These are phyloP conservation scores for Cylas formicarius DNA, from an alignment of 1,140 invertebrate genomes.

Conservation along the genomic window DNA sequence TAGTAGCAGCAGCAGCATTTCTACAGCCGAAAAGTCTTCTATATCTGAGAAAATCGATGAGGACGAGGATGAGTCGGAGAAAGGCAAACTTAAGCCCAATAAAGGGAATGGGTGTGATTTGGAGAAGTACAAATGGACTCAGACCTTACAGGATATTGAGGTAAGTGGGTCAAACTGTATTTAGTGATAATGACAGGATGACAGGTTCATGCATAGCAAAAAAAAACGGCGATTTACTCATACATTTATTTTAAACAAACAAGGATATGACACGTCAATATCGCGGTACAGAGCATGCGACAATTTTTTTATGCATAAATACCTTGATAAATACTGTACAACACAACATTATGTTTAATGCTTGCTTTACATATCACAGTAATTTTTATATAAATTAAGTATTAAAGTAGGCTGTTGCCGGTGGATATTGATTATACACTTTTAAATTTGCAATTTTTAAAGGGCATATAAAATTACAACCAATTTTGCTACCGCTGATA, in stretches of 20 bases:
- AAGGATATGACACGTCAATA: too few species aligned
- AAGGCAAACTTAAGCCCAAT: constrained; percentile 84
- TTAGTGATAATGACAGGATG: too few species aligned
- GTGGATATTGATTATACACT: too few species aligned
- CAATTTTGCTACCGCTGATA: too few species aligned
- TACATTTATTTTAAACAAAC: too few species aligned
- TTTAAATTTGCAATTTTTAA: too few species aligned
- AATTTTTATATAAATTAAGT: constrained; percentile 12
- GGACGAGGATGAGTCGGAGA: constrained; percentile 79
- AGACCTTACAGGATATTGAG: constrained; percentile 93
- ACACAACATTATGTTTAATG: constrained; percentile 12
- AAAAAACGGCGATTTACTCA: too few species aligned
- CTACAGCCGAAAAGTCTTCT: constrained; percentile 28
- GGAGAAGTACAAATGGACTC: constrained; percentile 92
- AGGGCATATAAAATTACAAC: too few species aligned
- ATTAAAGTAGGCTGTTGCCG: constrained; percentile 1
- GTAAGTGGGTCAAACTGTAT: too few species aligned
- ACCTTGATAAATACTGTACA: constrained; percentile 27
- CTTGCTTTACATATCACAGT: constrained; percentile 25
- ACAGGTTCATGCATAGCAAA: too few species aligned
- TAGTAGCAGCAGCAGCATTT: not conserved
- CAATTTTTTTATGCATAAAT: constrained; percentile 14
- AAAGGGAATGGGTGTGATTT: constrained; percentile 93
- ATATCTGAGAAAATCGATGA: constrained; percentile 49
- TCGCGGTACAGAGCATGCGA: too few species aligned